Evolutionary conservation across 2,888 invertebrate species (phyloP), one percentile per base, ranked within the genome.

Genomic region (Eupithecia subfuscata): DNA sequence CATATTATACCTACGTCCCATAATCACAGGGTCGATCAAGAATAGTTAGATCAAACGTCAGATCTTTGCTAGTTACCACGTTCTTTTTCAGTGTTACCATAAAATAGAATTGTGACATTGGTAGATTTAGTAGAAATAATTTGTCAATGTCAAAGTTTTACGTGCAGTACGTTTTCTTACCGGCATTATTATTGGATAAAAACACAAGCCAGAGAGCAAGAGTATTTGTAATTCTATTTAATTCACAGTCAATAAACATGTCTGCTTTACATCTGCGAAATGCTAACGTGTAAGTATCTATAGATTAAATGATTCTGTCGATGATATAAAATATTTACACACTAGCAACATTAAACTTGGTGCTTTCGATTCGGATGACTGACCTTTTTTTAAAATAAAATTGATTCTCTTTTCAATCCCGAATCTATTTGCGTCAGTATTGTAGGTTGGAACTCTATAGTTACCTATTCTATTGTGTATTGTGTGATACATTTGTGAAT

Each of bases 241-340:
- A 80, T 79, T 76, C 71, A 74, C 79, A 80, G 75, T 79, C 75
- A 79, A 81, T 80, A 79, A 79, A 81, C 75, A 77, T 74, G 81
- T 80, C 79, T 80, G 80, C 48, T 79, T 77, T 73, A 70, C 71
- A 80, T 81, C 80, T 80, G 78, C 74, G 73, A 76, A 80, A 79
- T 77, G 71, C 73, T 71, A 77, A 75, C 69, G 71, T 76, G 76
- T 64, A 64, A 9, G 40, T 40, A 67, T n/a, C 25, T 16, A 76
- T 79, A 76, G 68, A 74, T 73, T 76, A 69, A 68, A 78, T 78
- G 79, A 78, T 81, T 79, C 75, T 78, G 75, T 73, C 76, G 71
- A 74, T 71, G 75, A 73, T 71, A 80, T 79, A 76, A 78, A 79
- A 79, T 80, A 79, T 81, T 80, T 79, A 74, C 70, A 67, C 73